Evolutionary conservation across 2,888 invertebrate genomes (phyloP).

Genomic region (Tridacna crocea): DNA sequence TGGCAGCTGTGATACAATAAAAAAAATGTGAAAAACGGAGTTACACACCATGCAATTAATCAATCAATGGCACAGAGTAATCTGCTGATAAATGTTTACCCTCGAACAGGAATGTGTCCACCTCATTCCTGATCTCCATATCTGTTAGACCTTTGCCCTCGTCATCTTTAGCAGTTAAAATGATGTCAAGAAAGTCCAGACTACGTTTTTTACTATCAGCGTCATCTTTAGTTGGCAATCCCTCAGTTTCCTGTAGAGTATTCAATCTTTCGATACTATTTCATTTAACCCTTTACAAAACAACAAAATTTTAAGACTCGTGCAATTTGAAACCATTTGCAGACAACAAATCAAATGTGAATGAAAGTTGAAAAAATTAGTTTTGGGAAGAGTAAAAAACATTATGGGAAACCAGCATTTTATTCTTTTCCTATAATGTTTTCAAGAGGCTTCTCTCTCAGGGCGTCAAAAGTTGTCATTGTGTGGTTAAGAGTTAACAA

Average conservation of each 20-base stretch:
- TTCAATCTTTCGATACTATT: neutral
- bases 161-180: slow-evolving; percentile 72
- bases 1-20: no score
- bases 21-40: no score
- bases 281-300: neutral
- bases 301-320: neutral
- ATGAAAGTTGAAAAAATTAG: neutral
- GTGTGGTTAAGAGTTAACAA: no score
- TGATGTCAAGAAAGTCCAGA: slow-evolving; percentile 74
- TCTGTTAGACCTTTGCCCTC: slow-evolving; percentile 73
- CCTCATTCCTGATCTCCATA: slow-evolving; percentile 76
- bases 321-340: neutral
- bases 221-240: slow-evolving; percentile 35
- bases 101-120: slow-evolving; percentile 77
- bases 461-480: no score
- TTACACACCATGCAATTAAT: no score
- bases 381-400: neutral
- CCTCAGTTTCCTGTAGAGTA: slow-evolving; percentile 48
- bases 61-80: no score
- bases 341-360: neutral
- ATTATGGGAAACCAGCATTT: neutral
- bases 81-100: slow-evolving; percentile 43
- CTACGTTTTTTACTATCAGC: slow-evolving; percentile 39
- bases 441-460: no score
- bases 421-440: no score